Evolutionary conservation across 2,113 vertebrate genomes (phyloP), one percentile per base, ranked within the genome.

Genomic region (Aix galericulata): DNA sequence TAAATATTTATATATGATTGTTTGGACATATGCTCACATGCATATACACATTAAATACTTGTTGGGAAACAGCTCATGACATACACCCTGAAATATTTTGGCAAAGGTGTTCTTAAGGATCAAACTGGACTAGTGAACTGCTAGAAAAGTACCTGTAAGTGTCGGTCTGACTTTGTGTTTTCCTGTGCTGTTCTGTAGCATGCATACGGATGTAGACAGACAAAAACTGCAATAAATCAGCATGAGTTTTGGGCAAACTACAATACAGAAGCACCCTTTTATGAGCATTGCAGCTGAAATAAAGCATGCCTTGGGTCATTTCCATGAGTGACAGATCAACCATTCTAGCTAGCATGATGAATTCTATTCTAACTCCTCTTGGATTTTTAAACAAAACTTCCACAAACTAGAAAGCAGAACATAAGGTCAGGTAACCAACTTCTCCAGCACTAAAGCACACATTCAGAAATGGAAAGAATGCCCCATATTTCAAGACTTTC

Each of bases 201-300:
- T 46, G 40, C 12, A 20, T 4, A 5, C 2, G 3, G n/a, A 62
- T 0, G 0, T 7, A 27, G 9, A 55, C 22, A 75, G 52, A 68
- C 29, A 85, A 7, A 73, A n/a, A 34, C 8, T 66, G 29, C 25
- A 58, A 71, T 55, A 80, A 66, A 93, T 13, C 36, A 82, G 3
- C 12, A 22, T 0, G 6, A 75, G 36, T 16, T 92, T 34, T 40
- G 38, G 55, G 13, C 22, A 63, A 63, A 40, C 7, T 56, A 18
- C 2, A 1, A 31, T n/a, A 31, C 10, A 88, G 56, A n/a, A 83
- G n/a, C 31, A 64, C 5, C 2, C 13, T 13, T 66, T 67, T 17
- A 48, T 4, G 23, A 78, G 17, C 8, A 44, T 48, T 83, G 63
- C 48, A 83, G 50, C 21, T 34, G 69, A 84, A 92, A 73, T 0